These are phyloP conservation scores for Clarias laeviceps DNA, from an alignment of 2,797 vertebrate genomes.

Conservation along the genomic window DNA sequence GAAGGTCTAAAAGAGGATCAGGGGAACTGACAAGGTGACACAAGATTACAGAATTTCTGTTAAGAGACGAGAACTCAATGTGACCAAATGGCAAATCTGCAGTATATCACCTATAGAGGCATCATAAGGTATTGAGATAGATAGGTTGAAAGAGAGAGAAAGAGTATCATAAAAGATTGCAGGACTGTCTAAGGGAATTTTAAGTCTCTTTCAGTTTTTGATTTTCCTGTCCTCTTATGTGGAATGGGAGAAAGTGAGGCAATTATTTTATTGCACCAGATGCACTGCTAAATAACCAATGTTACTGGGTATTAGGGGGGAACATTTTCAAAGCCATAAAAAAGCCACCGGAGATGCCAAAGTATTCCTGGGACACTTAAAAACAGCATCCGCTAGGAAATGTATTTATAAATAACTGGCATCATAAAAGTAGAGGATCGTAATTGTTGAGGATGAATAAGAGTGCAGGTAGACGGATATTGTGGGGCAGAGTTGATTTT, in stretches of 20 bases:
- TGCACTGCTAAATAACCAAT: not conserved
- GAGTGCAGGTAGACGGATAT: not conserved
- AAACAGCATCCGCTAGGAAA: not conserved
- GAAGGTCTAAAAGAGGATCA: not conserved
- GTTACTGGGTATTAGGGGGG: not conserved
- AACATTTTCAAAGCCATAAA: not conserved
- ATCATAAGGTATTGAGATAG: not conserved
- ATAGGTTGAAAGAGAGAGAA: not conserved
- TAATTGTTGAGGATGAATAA: not conserved
- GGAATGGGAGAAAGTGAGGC: not conserved
- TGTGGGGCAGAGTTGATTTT: not conserved
- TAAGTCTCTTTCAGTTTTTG: slow-evolving; percentile 50
- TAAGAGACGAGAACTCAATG: not conserved
- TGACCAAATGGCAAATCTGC: not conserved
- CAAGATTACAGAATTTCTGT: slow-evolving; percentile 7
- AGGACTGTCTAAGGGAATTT: not conserved
- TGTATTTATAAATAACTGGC: not conserved
- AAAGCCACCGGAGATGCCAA: not conserved
- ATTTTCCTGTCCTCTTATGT: slow-evolving; percentile 54
- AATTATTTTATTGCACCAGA: not conserved
- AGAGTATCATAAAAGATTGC: slow-evolving; percentile 37
- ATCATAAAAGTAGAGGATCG: not conserved
- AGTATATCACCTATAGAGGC: not conserved
- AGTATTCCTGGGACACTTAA: not conserved
- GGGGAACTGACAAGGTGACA: slow-evolving; percentile 10